phyloP scores from a whole-genome alignment of 2,888 invertebrate genomes.

The Microctonus hyperodae region DNA sequence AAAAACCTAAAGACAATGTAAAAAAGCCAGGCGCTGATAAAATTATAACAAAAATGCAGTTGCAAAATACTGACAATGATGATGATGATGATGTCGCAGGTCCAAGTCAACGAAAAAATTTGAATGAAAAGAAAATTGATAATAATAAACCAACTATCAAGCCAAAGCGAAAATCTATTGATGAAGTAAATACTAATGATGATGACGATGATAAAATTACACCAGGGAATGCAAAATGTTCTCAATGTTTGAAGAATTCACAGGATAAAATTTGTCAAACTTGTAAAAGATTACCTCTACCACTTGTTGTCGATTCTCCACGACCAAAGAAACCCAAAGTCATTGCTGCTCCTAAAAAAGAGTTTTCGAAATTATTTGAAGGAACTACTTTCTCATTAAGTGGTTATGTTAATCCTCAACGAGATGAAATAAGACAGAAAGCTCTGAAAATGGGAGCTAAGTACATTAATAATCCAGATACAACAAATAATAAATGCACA shows the following conservation, averaged over 20 bases:
- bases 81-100: neutral
- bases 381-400: conserved; percentile 55
- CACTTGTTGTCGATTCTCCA: conserved; percentile 8
- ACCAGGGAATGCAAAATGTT: conserved; percentile 37
- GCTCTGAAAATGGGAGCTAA: conserved; percentile 59
- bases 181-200: neutral
- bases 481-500: conserved; percentile 53
- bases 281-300: conserved; percentile 45
- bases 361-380: conserved; percentile 52
- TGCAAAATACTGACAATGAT: neutral
- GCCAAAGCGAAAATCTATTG: neutral
- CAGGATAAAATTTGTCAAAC: conserved; percentile 47
- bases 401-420: conserved; percentile 59
- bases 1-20: conserved; percentile 1
- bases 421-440: conserved; percentile 56
- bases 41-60: neutral
- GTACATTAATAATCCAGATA: conserved; percentile 56
- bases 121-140: neutral
- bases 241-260: conserved; percentile 39
- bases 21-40: neutral
- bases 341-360: conserved; percentile 37
- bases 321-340: conserved; percentile 31
- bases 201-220: conserved; percentile 19
- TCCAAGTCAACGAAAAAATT: neutral
- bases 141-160: neutral